These are phyloP conservation scores for Drosophila kikkawai DNA, from an alignment of 1,140 invertebrate genomes.

Conservation along the genomic window DNA sequence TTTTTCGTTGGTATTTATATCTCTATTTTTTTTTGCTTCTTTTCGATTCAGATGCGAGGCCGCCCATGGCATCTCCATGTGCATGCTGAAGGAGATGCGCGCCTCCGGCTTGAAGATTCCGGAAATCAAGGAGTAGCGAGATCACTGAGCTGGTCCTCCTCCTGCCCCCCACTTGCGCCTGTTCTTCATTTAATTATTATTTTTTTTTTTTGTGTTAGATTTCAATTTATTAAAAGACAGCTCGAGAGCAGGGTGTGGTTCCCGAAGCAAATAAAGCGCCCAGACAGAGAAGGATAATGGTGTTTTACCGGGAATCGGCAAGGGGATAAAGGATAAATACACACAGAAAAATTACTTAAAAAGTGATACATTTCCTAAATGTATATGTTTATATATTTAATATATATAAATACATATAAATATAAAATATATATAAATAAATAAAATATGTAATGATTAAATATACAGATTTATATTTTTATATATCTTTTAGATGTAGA, in stretches of 20 bases:
- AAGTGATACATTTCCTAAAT: no score
- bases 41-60: conserved; percentile 59
- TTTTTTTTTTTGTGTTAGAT: conserved; percentile 38
- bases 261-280: conserved; percentile 60
- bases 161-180: not conserved
- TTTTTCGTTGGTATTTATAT: not conserved
- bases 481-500: no score
- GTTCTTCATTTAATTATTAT: not conserved
- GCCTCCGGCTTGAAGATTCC: conserved; percentile 56
- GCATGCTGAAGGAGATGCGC: conserved; percentile 69
- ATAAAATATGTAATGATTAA: no score
- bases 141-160: not conserved
- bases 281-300: conserved; percentile 7
- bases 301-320: not conserved
- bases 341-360: no score
- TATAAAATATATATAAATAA: no score
- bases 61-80: conserved; percentile 67
- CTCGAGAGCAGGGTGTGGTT: conserved; percentile 50
- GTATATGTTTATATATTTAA: no score
- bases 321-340: no score
- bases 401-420: no score
- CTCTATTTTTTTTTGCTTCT: not conserved
- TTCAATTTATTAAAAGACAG: conserved; percentile 9
- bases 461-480: no score
- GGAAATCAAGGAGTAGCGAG: conserved; percentile 61